phyloP scores from a whole-genome alignment of 2,113 vertebrate genomes.

The Tenebrosternarchus preto region DNA sequence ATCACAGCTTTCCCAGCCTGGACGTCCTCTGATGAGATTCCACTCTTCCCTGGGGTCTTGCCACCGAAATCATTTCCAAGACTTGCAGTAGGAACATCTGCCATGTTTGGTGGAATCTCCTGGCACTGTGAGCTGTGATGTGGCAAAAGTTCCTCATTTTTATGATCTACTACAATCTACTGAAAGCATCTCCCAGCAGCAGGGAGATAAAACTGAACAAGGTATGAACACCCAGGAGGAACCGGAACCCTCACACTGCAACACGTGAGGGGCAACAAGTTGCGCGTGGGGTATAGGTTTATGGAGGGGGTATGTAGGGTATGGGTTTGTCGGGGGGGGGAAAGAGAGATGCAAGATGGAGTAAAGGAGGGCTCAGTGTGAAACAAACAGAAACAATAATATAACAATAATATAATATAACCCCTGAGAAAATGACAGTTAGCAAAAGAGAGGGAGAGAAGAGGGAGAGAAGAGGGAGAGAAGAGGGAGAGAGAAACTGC shows the following conservation, averaged over 20 bases:
- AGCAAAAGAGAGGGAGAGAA: not conserved
- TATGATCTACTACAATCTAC: not conserved
- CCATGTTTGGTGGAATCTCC: not conserved
- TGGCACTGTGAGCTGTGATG: not conserved
- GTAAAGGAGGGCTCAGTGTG: not conserved
- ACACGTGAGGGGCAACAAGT: no score
- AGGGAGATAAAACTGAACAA: no score
- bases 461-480: not conserved
- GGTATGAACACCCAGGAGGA: no score
- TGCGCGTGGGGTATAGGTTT: no score
- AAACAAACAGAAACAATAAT: not conserved
- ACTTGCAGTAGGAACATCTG: constrained; percentile 5
- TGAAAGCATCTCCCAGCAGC: not conserved
- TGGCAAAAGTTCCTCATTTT: not conserved
- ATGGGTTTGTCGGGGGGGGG: no score
- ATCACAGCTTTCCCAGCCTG: no score
- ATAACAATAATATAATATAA: not conserved
- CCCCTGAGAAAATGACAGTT: not conserved
- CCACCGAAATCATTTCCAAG: no score
- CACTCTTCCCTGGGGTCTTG: no score
- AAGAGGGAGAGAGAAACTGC: not conserved
- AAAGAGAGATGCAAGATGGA: not conserved
- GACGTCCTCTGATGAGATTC: no score
- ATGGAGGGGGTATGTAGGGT: no score
- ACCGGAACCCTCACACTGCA: no score